phyloP scores from a whole-genome alignment of 1,140 invertebrate genomes.

The Bradynema listronoti region DNA sequence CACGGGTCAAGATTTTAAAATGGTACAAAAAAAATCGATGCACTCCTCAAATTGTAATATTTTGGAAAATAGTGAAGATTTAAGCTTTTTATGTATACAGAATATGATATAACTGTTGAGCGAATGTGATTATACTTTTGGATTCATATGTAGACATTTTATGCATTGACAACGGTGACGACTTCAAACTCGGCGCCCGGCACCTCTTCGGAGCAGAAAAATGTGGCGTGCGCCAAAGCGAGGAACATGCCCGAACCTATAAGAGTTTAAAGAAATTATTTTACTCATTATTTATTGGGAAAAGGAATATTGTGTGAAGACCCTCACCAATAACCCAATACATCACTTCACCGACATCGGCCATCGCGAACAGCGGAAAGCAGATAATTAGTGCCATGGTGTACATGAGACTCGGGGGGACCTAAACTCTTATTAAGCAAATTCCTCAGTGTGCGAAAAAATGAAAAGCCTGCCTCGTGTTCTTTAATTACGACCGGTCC shows the following conservation, averaged over 20 bases:
- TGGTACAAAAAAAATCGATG: too few relatives aligned
- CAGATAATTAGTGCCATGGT: conserved; percentile 38
- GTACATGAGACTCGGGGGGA: conserved; percentile 35
- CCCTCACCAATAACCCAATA: conserved; percentile 43
- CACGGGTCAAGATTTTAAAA: too few relatives aligned
- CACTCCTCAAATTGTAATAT: too few relatives aligned
- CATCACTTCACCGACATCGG: conserved; percentile 37
- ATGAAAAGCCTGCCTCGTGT: conserved; percentile 28
- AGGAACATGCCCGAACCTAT: conserved; percentile 27
- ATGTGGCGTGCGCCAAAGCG: conserved; percentile 33
- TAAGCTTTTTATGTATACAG: too few relatives aligned
- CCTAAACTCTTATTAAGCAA: conserved; percentile 8
- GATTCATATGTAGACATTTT: not conserved
- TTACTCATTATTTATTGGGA: not conserved
- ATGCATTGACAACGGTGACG: conserved; percentile 30
- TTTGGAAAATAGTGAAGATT: too few relatives aligned
- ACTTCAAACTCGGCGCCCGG: conserved; percentile 39
- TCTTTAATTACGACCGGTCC: conserved; percentile 34
- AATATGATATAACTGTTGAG: too few relatives aligned
- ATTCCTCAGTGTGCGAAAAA: not conserved
- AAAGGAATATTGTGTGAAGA: too few relatives aligned
- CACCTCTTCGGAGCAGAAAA: conserved; percentile 38
- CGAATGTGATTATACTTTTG: too few relatives aligned
- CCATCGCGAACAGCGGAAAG: conserved; percentile 32
- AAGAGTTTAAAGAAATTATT: not conserved